phyloP scores from a whole-genome alignment of 2,797 vertebrate genomes.

The Pseudotriccus pelzelni region DNA sequence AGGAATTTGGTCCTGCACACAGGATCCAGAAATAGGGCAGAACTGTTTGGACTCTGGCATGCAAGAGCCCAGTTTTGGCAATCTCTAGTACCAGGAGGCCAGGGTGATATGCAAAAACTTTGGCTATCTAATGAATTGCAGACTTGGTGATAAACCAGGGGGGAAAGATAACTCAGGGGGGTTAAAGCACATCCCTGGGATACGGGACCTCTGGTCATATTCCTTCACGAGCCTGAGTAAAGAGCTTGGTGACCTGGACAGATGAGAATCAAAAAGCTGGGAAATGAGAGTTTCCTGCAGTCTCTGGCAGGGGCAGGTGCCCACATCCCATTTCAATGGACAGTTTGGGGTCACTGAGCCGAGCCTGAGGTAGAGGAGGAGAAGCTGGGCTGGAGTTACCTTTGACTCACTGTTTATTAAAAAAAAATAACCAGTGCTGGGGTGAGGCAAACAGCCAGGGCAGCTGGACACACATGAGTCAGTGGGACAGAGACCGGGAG shows the following conservation, averaged over 20 bases:
- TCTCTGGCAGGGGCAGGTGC: not conserved
- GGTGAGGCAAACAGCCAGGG: not conserved
- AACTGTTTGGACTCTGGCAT: not conserved
- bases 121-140: not conserved
- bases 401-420: not conserved
- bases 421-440: rapidly evolving
- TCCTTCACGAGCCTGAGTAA: not conserved
- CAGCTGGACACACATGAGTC: not conserved
- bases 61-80: not conserved
- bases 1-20: not conserved
- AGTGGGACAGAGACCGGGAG: not conserved
- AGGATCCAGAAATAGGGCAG: not conserved
- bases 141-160: not conserved
- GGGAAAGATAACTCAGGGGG: too few relatives aligned
- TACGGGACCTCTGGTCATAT: not conserved
- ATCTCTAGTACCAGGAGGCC: not conserved
- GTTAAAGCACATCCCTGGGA: not conserved
- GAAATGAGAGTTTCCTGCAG: not conserved
- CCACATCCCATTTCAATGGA: rapidly evolving
- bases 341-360: not conserved
- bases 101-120: not conserved
- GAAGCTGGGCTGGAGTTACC: not conserved
- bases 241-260: not conserved
- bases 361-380: not conserved
- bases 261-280: not conserved